Evolutionary conservation across 2,113 vertebrate species (phyloP).

Genomic region (Microcebus murinus): DNA sequence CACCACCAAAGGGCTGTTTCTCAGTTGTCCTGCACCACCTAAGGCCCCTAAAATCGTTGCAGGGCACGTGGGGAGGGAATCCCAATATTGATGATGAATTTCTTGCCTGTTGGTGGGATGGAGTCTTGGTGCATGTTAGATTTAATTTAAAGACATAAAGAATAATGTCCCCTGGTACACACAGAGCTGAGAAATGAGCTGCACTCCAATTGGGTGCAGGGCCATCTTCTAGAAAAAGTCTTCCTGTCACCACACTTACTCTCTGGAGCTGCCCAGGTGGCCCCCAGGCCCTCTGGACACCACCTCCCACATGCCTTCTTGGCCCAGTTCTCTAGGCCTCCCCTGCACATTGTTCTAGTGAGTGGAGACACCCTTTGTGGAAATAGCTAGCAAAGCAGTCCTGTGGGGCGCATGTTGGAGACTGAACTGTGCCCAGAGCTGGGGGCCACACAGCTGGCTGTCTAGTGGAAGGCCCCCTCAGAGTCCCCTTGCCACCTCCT

Average conservation of each 20-base stretch:
- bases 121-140: background rate
- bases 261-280: background rate
- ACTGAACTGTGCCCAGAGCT: background rate
- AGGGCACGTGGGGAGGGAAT: background rate
- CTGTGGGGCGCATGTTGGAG: background rate
- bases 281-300: background rate
- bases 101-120: background rate
- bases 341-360: background rate
- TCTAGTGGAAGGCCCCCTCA: background rate
- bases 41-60: background rate
- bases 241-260: background rate
- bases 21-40: no score
- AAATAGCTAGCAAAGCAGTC: background rate
- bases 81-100: background rate
- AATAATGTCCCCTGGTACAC: background rate
- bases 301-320: background rate
- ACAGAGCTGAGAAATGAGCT: background rate
- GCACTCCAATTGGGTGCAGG: no score
- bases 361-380: background rate
- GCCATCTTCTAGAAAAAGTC: background rate
- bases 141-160: no score
- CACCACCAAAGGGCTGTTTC: background rate
- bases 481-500: background rate
- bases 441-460: background rate
- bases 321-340: background rate